These are phyloP conservation scores for Adelognathus sp. DNA, from an alignment of 2,888 invertebrate genomes.

Conservation along the genomic window DNA sequence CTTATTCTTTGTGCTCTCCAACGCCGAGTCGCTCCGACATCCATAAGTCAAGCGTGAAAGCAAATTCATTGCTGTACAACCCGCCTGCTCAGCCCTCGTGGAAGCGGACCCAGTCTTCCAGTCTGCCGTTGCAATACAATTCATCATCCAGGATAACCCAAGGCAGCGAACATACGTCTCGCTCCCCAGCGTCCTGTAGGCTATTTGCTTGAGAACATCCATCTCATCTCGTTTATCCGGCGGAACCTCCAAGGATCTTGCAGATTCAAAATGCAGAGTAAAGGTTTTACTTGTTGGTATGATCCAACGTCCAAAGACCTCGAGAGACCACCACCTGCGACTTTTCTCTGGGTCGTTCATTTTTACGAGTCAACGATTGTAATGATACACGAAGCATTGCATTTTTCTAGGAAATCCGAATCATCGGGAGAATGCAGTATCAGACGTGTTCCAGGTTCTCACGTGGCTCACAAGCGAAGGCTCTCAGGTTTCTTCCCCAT, in stretches of 20 bases:
- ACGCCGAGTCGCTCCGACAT: slow-evolving; percentile 18
- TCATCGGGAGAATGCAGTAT: neutral
- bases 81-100: neutral
- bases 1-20: neutral
- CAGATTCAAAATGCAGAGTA: slow-evolving; percentile 66
- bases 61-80: slow-evolving; percentile 30
- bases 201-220: slow-evolving; percentile 42
- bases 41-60: slow-evolving; percentile 38
- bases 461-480: slow-evolving; percentile 18
- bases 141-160: slow-evolving; percentile 38
- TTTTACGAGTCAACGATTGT: neutral
- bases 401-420: slow-evolving; percentile 12
- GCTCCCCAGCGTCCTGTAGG: slow-evolving; percentile 3
- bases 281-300: neutral
- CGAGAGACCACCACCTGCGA: neutral
- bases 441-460: slow-evolving; percentile 1
- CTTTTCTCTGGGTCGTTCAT: neutral
- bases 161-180: neutral
- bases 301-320: slow-evolving; percentile 10
- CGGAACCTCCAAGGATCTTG: slow-evolving; percentile 25
- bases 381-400: neutral
- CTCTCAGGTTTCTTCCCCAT: slow-evolving; percentile 32
- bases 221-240: slow-evolving; percentile 36
- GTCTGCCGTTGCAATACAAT: slow-evolving; percentile 33
- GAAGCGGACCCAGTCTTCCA: slow-evolving; percentile 16